Percentiles rank a stretch among this genome's conserved stretches.
phyloP scores from a whole-genome alignment of 2,888 invertebrate genomes.

The Callyntrura sp. region DNA sequence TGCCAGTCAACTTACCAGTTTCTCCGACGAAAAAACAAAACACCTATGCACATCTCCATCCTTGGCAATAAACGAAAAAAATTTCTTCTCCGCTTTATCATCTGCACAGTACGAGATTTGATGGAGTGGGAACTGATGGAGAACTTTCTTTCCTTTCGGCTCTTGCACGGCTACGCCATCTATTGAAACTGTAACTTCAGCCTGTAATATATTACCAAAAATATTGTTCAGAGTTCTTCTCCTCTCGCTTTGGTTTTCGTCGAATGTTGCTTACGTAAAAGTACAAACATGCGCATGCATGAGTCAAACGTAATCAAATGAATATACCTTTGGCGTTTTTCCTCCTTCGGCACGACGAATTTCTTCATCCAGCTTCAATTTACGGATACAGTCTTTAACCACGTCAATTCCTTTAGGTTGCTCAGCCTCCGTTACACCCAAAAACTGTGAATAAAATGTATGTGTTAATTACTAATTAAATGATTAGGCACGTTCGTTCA shows the following conservation, averaged over 20 bases:
- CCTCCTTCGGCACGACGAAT: constrained; percentile 94
- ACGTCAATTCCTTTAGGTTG: constrained; percentile 94
- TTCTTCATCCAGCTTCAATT: constrained; percentile 97
- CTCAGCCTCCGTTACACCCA: constrained; percentile 96
- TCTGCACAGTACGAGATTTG: constrained; percentile 99
- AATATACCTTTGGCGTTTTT: constrained; percentile 90
- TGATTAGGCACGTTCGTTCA: background rate
- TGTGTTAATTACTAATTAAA: background rate
- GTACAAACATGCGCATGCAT: background rate
- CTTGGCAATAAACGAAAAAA: constrained; percentile 98
- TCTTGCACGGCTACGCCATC: constrained; percentile 98
- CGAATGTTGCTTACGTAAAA: background rate
- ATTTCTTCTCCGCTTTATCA: constrained; percentile 98
- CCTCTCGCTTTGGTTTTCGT: too few relatives aligned
- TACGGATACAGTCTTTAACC: constrained; percentile 98
- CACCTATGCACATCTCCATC: constrained; percentile 94
- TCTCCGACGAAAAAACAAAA: constrained; percentile 98
- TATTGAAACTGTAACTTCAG: constrained; percentile 97
- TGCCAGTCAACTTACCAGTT: constrained; percentile 89
- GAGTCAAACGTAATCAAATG: background rate
- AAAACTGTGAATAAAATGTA: constrained; percentile 89
- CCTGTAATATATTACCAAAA: constrained; percentile 24
- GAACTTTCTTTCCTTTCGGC: constrained; percentile 89
- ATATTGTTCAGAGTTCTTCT: too few relatives aligned
- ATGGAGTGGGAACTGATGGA: constrained; percentile 98